phyloP scores from a whole-genome alignment of 2,888 invertebrate genomes.

The Volucella bombylans region DNA sequence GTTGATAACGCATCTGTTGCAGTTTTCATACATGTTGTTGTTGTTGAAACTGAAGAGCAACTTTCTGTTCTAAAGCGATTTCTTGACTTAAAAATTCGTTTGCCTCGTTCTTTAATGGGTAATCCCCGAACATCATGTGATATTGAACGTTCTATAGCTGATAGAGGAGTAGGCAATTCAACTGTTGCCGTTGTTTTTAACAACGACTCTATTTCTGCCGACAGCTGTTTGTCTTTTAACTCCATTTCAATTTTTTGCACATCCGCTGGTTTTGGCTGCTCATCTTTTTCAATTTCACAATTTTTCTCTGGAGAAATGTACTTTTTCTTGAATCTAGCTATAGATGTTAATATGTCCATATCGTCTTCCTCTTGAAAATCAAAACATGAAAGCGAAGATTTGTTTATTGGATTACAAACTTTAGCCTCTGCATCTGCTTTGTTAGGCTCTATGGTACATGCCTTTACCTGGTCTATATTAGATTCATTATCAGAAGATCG shows the following conservation, averaged over 20 bases:
- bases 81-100: slow-evolving; percentile 81
- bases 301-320: slow-evolving; percentile 77
- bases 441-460: too few species aligned
- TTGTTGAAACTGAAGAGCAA: slow-evolving; percentile 35
- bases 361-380: slow-evolving; percentile 91
- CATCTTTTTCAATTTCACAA: slow-evolving; percentile 51
- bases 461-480: neutral
- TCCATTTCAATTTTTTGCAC: slow-evolving; percentile 73
- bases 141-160: slow-evolving; percentile 6
- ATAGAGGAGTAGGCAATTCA: slow-evolving; percentile 79
- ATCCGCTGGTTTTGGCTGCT: slow-evolving; percentile 37
- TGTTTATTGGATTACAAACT: slow-evolving; percentile 20
- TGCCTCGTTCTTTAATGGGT: slow-evolving; percentile 82
- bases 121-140: slow-evolving; percentile 75
- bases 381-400: slow-evolving; percentile 85
- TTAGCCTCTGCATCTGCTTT: neutral
- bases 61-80: slow-evolving; percentile 77
- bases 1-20: neutral
- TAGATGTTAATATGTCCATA: slow-evolving; percentile 80
- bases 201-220: slow-evolving; percentile 85
- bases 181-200: slow-evolving; percentile 85
- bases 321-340: slow-evolving; percentile 78
- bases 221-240: slow-evolving; percentile 79
- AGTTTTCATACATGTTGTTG: slow-evolving; percentile 13
- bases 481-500: neutral